Evolutionary conservation across 23 tunicate genomes (phyloP).

Genomic region (Oikopleura dioica): DNA sequence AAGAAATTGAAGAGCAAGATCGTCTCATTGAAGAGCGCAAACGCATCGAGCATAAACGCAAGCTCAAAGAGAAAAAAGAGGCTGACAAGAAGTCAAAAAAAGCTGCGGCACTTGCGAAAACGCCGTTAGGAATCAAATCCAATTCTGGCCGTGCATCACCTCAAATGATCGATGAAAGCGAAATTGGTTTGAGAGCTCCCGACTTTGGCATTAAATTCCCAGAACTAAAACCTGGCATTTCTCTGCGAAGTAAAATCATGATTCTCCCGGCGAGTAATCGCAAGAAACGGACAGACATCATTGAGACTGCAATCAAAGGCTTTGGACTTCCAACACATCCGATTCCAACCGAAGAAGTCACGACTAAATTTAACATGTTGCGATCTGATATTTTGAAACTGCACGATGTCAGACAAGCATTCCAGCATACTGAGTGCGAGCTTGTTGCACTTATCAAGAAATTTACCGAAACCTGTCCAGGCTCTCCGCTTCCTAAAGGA

Average conservation of each 20-base stretch:
- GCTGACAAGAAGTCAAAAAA: too few species aligned
- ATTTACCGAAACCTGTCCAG: neutral
- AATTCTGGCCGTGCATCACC: too few species aligned
- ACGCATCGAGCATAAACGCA: too few species aligned
- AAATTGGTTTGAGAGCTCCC: neutral
- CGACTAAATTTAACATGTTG: neutral
- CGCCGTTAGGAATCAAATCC: too few species aligned
- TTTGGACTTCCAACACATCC: neutral
- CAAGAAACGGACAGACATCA: too few species aligned
- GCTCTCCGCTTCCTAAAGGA: neutral
- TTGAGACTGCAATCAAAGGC: too few species aligned
- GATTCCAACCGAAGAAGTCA: neutral
- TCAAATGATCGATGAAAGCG: too few species aligned
- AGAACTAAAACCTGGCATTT: constrained; percentile 1
- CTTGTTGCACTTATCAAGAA: neutral
- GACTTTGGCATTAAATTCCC: constrained; percentile 5
- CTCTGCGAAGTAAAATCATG: neutral
- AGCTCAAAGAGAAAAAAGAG: too few species aligned
- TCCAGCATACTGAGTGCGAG: neutral
- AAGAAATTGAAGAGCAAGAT: too few species aligned
- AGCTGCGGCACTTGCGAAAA: too few species aligned
- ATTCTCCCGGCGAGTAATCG: too few species aligned
- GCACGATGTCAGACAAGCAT: neutral
- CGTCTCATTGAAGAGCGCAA: too few species aligned
- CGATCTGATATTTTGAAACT: constrained; percentile 1